Evolutionary conservation across 2,113 vertebrate genomes (phyloP).

Genomic region (Nipponia nippon): DNA sequence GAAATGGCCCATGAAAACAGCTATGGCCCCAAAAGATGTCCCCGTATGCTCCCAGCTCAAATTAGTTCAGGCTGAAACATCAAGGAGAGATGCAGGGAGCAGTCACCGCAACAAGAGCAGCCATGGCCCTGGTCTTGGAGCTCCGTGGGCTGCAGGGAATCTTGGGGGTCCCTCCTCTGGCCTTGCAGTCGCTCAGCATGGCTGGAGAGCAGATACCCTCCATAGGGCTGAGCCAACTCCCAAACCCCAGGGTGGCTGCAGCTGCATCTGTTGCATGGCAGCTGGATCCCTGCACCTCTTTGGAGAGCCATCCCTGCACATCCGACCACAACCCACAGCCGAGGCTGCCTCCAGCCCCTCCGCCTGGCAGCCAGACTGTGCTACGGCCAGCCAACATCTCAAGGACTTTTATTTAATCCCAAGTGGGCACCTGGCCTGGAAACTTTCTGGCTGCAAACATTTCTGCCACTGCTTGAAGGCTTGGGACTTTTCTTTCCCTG

Average conservation of each 20-base stretch:
- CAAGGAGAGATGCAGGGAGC: constrained; percentile 15
- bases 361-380: background rate
- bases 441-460: constrained; percentile 24
- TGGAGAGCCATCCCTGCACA: background rate
- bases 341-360: background rate
- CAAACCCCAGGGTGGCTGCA: accelerated
- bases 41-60: constrained; percentile 44
- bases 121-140: background rate
- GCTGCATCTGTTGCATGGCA: background rate
- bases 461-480: constrained; percentile 2
- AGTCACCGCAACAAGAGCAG: background rate
- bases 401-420: background rate
- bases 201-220: background rate
- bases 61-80: constrained; percentile 59
- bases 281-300: background rate
- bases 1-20: constrained; percentile 45
- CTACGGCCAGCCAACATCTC: background rate
- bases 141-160: background rate
- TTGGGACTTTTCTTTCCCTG: background rate
- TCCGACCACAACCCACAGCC: background rate
- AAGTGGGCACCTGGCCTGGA: background rate
- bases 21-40: constrained; percentile 36
- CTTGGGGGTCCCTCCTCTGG: background rate
- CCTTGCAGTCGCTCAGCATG: background rate
- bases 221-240: background rate